Evolutionary conservation across 2,797 vertebrate species (phyloP), one percentile per base, ranked within the genome.

Genomic region (Hydrolagus colliei): DNA sequence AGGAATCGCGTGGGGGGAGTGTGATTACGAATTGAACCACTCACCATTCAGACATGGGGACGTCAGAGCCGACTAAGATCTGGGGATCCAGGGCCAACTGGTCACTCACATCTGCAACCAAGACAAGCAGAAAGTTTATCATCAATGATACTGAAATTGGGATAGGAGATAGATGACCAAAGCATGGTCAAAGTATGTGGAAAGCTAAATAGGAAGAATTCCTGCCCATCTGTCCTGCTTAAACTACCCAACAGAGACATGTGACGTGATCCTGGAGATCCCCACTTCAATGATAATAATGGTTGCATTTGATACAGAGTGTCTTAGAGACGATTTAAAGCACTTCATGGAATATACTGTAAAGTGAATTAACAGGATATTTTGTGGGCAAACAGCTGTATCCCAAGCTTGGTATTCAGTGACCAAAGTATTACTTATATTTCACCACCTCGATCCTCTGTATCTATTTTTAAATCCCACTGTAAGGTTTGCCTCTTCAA

Each of bases 21-120:
- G 13, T 22, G 65, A 41, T 63, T 65, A 61, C 65, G 14, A 80
- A 63, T 63, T 74, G 22, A 9, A 22, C 1, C 61, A 67, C 79
- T 84, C 52, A 84, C 79, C 79, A 84, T 52, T 84, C 65, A 71
- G 63, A 13, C 16, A 67, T 3, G 10, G 65, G 79, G 27, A 18
- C 65, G 67, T 68, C 63, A 82, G 14, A 41, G 14, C 65, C 32
- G 20, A 84, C 41, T 41, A 84, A 84, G 9, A 10, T 68, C 16
- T 16, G 12, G 10, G 79, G 65, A 84, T 84, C 65, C 65, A 84
- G 32, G 10, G 35, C 65, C 32, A 84, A 63, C 20, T 84, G 5
- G 32, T 84, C 79, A 41, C 63, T 84, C 79, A 84, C 65, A 27
- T 10, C 79, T 84, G 65, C 9, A 84, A 84, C 8, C 79, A 84